phyloP scores from a whole-genome alignment of 1,140 invertebrate species.

The Steinernema feltiae region DNA sequence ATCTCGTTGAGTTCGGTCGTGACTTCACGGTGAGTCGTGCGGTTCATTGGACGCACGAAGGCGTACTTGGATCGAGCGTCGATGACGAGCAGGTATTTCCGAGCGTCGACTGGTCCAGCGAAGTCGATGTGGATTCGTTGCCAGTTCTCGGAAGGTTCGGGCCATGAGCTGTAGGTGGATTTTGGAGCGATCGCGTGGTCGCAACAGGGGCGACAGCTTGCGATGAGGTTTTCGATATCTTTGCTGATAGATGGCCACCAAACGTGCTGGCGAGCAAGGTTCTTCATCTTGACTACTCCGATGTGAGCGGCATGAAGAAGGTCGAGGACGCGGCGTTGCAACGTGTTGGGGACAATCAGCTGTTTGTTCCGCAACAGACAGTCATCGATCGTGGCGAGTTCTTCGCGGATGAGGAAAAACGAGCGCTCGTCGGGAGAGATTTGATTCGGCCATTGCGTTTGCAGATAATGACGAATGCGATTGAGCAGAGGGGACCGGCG shows the following conservation, averaged over 20 bases:
- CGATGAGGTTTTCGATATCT: slow-evolving; percentile 60
- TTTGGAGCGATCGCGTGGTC: neutral
- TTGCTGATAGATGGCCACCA: slow-evolving; percentile 63
- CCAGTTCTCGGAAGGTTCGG: no score
- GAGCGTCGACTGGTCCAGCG: slow-evolving; percentile 57
- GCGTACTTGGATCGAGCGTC: slow-evolving; percentile 61
- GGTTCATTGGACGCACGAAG: slow-evolving; percentile 59
- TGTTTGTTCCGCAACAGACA: slow-evolving; percentile 32
- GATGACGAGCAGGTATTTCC: slow-evolving; percentile 58
- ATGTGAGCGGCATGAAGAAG: slow-evolving; percentile 50
- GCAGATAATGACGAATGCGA: neutral
- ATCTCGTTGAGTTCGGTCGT: slow-evolving; percentile 20
- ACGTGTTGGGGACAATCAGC: slow-evolving; percentile 45
- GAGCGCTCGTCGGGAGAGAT: neutral
- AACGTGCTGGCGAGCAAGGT: slow-evolving; percentile 46
- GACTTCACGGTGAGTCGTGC: slow-evolving; percentile 1
- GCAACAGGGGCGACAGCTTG: slow-evolving; percentile 59
- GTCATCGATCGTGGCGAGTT: slow-evolving; percentile 27
- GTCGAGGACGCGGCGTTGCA: slow-evolving; percentile 41
- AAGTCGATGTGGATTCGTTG: slow-evolving; percentile 59
- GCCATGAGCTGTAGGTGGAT: slow-evolving; percentile 24
- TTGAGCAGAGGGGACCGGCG: neutral
- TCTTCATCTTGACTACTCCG: slow-evolving; percentile 56
- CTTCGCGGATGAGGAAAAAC: neutral
- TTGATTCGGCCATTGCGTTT: neutral